phyloP scores from a whole-genome alignment of 2,797 vertebrate species.

The Paratrypauchen microcephalus region DNA sequence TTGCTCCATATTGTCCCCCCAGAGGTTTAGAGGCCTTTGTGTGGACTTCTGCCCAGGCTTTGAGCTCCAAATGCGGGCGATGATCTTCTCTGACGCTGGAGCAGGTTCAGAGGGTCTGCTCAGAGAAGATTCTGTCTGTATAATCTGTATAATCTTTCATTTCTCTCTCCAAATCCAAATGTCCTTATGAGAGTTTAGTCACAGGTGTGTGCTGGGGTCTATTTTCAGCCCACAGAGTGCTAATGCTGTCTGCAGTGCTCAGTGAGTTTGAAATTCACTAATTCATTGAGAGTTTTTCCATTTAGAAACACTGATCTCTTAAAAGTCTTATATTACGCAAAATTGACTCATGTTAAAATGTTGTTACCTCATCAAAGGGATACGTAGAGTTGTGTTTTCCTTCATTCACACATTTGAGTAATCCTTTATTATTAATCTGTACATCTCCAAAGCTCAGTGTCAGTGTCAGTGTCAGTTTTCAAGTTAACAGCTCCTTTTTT shows the following conservation, averaged over 20 bases:
- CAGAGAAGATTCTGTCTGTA: background rate
- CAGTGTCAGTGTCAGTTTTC: no score
- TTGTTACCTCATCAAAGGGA: no score
- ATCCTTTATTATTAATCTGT: no score
- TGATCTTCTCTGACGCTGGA: constrained; percentile 1
- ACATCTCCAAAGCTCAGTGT: no score
- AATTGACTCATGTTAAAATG: no score
- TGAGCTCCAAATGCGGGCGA: constrained; percentile 4
- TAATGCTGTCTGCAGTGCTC: background rate
- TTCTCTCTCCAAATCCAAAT: constrained; percentile 7
- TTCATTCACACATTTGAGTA: no score
- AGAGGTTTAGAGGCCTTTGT: background rate
- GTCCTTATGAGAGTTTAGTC: constrained; percentile 19
- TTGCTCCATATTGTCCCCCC: background rate
- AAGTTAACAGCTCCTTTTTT: no score
- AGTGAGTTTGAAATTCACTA: background rate
- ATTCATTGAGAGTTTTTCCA: background rate
- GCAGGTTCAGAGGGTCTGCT: constrained; percentile 3
- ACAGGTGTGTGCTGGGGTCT: constrained; percentile 2
- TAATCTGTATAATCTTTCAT: constrained; percentile 3
- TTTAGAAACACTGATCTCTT: no score
- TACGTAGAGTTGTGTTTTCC: no score
- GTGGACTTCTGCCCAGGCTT: constrained; percentile 3
- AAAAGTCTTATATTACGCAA: no score
- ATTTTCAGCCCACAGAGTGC: background rate